Percentiles rank a stretch among this genome's conserved stretches.
phyloP scores from a whole-genome alignment of 1,140 invertebrate genomes.

The Cheumatopsyche charites region DNA sequence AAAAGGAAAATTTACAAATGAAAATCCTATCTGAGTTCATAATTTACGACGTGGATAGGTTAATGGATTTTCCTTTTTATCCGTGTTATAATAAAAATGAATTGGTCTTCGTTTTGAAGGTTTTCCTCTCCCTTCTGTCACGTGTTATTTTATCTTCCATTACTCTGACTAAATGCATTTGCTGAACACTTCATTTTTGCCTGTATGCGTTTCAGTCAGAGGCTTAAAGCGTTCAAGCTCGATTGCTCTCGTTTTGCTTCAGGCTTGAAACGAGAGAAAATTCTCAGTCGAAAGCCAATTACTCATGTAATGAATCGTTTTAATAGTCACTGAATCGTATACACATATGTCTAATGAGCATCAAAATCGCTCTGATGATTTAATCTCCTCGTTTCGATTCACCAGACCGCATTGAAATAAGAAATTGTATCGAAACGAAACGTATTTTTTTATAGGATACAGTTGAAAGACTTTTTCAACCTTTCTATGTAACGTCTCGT shows the following conservation, averaged over 20 bases:
- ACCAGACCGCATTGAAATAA: background rate
- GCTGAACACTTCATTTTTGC: background rate
- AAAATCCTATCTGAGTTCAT: too few species aligned
- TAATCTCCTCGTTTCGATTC: constrained; percentile 2
- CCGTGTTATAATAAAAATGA: too few species aligned
- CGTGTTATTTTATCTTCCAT: constrained; percentile 7
- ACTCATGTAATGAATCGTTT: constrained; percentile 16
- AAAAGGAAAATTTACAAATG: too few species aligned
- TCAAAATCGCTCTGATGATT: constrained; percentile 12
- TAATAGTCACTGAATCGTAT: constrained; percentile 19
- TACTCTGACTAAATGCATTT: constrained; percentile 19
- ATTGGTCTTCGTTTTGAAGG: too few species aligned
- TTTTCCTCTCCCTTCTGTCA: constrained; percentile 16
- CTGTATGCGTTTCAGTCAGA: background rate
- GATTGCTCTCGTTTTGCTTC: background rate
- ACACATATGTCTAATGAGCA: background rate
- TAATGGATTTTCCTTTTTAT: too few species aligned
- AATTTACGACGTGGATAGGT: too few species aligned
- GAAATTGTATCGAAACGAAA: too few species aligned
- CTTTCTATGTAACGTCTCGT: background rate
- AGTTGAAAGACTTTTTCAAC: constrained; percentile 6
- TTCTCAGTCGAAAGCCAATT: background rate
- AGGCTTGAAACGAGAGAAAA: constrained; percentile 1
- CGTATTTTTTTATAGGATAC: background rate
- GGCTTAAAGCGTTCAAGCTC: background rate